phyloP scores from a whole-genome alignment of 2,797 vertebrate species.

The Hyperoplus lanceolatus region DNA sequence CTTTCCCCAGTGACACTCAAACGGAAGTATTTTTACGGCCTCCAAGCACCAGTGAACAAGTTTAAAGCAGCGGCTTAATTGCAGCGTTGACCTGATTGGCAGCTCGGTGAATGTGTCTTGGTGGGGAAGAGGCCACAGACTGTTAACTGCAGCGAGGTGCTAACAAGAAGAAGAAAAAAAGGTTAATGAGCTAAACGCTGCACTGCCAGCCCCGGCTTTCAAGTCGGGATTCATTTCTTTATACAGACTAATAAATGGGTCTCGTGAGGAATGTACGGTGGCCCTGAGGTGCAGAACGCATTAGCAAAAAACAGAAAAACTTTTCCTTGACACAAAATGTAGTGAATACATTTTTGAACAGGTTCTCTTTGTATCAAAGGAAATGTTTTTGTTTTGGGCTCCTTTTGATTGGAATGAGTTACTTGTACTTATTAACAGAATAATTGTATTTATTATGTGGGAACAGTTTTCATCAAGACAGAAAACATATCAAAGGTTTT shows the following conservation, averaged over 20 bases:
- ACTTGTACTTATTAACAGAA: too few relatives aligned
- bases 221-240: constrained; percentile 64
- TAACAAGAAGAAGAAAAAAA: constrained; percentile 51
- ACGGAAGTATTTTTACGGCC: constrained; percentile 79
- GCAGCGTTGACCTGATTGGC: constrained; percentile 72
- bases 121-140: constrained; percentile 69
- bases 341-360: too few relatives aligned
- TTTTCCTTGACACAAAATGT: not conserved
- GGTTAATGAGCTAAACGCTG: constrained; percentile 73
- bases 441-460: too few relatives aligned
- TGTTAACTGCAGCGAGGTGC: constrained; percentile 72
- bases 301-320: not conserved
- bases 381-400: too few relatives aligned
- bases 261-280: not conserved
- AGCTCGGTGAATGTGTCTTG: constrained; percentile 61
- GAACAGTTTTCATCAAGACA: too few relatives aligned
- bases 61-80: constrained; percentile 79
- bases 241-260: constrained; percentile 57
- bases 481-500: too few relatives aligned
- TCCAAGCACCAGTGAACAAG: constrained; percentile 78
- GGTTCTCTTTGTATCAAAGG: too few relatives aligned
- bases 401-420: too few relatives aligned
- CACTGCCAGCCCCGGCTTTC: constrained; percentile 56
- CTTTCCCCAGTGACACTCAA: constrained; percentile 68
- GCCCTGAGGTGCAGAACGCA: constrained; percentile 3